phyloP scores from a whole-genome alignment of 2,888 invertebrate genomes.

The Gymnocheta viridis region DNA sequence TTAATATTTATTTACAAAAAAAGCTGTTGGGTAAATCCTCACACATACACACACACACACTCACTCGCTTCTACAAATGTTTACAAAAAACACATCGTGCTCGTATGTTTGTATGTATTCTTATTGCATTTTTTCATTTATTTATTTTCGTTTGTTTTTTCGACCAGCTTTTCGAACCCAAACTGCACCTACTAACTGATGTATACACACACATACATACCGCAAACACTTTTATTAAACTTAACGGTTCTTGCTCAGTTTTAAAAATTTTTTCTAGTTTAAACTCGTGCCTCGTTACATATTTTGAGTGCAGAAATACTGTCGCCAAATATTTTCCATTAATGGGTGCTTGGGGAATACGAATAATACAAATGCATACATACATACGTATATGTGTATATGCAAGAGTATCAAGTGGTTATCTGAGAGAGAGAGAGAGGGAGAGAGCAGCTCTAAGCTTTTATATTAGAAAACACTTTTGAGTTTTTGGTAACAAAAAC shows the following conservation, averaged over 20 bases:
- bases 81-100: background rate
- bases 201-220: background rate
- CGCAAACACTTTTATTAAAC: background rate
- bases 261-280: constrained; percentile 1
- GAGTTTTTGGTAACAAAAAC: constrained; percentile 25
- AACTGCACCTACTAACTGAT: constrained; percentile 41
- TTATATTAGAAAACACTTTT: constrained; percentile 3
- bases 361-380: background rate
- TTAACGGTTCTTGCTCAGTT: constrained; percentile 22
- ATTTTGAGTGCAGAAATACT: constrained; percentile 34
- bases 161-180: constrained; percentile 10
- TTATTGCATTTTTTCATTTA: constrained; percentile 7
- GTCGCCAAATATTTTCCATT: constrained; percentile 44
- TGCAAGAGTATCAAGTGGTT: no score
- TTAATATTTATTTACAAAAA: background rate
- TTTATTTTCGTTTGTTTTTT: constrained; percentile 19
- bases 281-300: constrained; percentile 1
- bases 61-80: background rate
- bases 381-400: background rate
- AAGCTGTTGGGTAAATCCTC: background rate
- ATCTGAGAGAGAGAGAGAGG: background rate
- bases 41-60: background rate
- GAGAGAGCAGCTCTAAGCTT: background rate
- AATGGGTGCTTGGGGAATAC: background rate
- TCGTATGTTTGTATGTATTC: background rate